phyloP scores from a whole-genome alignment of 2,888 invertebrate genomes.

The Ecliptopera silaceata region DNA sequence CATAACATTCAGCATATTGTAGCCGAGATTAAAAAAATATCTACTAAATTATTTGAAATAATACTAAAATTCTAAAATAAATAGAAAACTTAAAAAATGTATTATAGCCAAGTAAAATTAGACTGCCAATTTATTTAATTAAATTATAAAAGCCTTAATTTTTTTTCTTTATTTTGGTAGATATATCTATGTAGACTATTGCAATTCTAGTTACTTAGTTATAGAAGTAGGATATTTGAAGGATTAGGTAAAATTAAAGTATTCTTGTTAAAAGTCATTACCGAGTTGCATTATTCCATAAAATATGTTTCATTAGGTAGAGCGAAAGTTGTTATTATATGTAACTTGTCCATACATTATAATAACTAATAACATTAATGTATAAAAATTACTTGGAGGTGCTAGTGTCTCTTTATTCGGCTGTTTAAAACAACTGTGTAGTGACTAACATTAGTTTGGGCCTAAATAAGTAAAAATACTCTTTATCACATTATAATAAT shows the following conservation, averaged over 20 bases:
- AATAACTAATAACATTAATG: background rate
- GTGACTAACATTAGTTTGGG: slow-evolving; percentile 10
- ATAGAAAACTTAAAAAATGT: too few species aligned
- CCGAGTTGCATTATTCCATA: slow-evolving; percentile 3
- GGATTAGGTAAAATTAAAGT: background rate
- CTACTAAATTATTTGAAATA: too few species aligned
- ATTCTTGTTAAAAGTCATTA: background rate
- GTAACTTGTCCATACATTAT: background rate
- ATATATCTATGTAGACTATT: too few species aligned
- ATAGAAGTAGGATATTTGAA: background rate
- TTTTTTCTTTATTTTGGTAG: too few species aligned
- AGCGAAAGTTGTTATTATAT: background rate
- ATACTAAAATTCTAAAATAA: too few species aligned
- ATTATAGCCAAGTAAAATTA: too few species aligned
- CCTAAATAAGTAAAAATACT: slow-evolving; percentile 9
- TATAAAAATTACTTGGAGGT: slow-evolving; percentile 6
- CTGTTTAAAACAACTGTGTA: slow-evolving; percentile 7
- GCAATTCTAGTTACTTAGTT: background rate
- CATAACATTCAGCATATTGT: too few species aligned
- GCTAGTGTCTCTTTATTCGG: slow-evolving; percentile 11
- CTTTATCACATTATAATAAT: background rate
- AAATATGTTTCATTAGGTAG: background rate
- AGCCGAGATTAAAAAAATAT: too few species aligned
- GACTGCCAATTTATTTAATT: too few species aligned
- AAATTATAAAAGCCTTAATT: too few species aligned